A percentile compares a stretch with the other conserved stretches of the same genome.
phyloP scores from a whole-genome alignment of 2,797 vertebrate species.

The Chloroceryle inda region DNA sequence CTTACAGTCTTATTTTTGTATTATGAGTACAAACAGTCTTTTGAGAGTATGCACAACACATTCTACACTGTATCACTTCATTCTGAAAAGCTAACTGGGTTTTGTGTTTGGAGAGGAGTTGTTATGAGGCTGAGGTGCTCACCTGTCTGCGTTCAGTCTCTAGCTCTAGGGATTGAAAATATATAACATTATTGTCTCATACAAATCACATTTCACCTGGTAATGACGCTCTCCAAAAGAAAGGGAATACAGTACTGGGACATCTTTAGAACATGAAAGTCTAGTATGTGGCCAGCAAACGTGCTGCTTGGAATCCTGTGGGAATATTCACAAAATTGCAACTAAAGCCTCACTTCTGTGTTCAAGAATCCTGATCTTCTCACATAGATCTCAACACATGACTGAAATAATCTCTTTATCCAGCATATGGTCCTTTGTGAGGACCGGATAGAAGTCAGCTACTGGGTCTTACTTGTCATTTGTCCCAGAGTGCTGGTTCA shows the following conservation, averaged over 20 bases:
- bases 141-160: not conserved
- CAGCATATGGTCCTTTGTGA: slow-evolving; percentile 30
- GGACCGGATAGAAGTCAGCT: slow-evolving; percentile 8
- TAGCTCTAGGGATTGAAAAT: not conserved
- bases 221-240: not conserved
- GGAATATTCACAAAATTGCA: slow-evolving; percentile 23
- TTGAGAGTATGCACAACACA: not conserved
- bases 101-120: not conserved
- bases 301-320: not conserved
- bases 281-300: not conserved
- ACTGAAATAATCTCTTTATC: slow-evolving; percentile 61
- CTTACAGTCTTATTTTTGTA: not conserved
- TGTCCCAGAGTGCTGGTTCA: not conserved
- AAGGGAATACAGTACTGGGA: not conserved
- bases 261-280: not conserved
- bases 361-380: slow-evolving; percentile 41
- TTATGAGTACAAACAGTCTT: not conserved
- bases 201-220: not conserved
- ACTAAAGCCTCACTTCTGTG: not conserved
- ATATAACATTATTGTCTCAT: not conserved
- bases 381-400: slow-evolving; percentile 31
- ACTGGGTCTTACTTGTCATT: not conserved
- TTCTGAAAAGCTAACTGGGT: not conserved
- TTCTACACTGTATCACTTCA: not conserved
- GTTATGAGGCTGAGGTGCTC: not conserved